Evolutionary conservation across 2,797 vertebrate species (phyloP).

Genomic region (Crenichthys baileyi): DNA sequence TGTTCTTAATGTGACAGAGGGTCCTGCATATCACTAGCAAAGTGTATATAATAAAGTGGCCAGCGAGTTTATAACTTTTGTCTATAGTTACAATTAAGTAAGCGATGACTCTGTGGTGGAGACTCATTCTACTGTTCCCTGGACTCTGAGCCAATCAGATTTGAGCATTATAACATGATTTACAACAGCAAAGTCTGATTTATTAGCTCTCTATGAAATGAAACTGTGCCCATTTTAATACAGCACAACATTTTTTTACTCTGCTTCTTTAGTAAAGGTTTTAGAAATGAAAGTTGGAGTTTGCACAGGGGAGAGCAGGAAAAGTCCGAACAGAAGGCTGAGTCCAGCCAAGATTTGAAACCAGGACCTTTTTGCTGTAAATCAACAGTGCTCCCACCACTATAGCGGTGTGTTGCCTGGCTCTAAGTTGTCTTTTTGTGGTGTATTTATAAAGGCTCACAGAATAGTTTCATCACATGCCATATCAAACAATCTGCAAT

Average conservation of each 20-base stretch:
- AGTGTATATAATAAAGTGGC: too few species aligned
- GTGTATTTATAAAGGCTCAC: slow-evolving; percentile 24
- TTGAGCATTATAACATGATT: not conserved
- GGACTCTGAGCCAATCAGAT: not conserved
- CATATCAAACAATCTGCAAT: slow-evolving; percentile 29
- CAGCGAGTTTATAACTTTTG: too few species aligned
- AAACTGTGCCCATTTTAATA: not conserved
- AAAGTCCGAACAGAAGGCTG: not conserved
- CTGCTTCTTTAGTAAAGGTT: not conserved
- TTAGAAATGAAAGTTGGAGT: not conserved
- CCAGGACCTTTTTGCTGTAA: not conserved
- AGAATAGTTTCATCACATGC: slow-evolving; percentile 36
- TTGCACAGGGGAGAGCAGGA: not conserved
- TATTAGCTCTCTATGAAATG: not conserved
- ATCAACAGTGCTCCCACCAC: not conserved
- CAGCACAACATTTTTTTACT: not conserved
- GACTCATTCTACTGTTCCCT: too few species aligned
- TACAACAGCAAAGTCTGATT: not conserved
- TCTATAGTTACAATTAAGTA: too few species aligned
- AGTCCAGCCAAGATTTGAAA: not conserved
- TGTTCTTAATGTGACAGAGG: too few species aligned
- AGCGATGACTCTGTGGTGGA: too few species aligned
- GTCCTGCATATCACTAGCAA: too few species aligned
- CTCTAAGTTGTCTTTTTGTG: not conserved
- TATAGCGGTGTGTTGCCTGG: not conserved